Conservation (phyloP, 92 coral and sea anemone genomes). For the Scolanthus callimorphus region DNA sequence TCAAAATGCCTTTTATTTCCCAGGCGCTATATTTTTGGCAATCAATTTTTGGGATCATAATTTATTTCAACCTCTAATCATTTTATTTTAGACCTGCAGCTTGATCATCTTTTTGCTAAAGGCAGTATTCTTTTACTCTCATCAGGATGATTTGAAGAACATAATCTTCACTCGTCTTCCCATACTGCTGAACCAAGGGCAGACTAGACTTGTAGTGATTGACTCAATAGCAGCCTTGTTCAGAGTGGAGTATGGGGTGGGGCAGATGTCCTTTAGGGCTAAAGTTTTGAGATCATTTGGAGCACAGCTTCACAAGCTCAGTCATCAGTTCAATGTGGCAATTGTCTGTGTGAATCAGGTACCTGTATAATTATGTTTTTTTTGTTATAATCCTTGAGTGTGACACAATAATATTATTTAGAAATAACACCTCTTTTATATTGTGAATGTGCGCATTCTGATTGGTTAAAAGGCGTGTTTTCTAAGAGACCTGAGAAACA, state of each 20-base stretch:
- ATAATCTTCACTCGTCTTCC: constrained; percentile 75
- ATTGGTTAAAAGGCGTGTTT: too few relatives aligned
- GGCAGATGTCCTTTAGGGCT: constrained; percentile 73
- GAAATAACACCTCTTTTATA: too few relatives aligned
- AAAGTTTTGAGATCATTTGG: constrained; percentile 86
- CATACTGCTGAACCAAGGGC: constrained; percentile 50
- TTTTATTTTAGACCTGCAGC: too few relatives aligned
- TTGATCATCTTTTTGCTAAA: too few relatives aligned
- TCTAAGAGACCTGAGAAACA: too few relatives aligned
- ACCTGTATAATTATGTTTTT: background rate
- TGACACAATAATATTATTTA: too few relatives aligned
- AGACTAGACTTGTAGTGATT: constrained; percentile 67
- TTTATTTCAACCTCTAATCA: too few relatives aligned
- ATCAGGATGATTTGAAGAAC: constrained; percentile 64
- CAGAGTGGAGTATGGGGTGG: constrained; percentile 77
- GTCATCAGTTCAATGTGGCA: constrained; percentile 54
- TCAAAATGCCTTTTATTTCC: too few relatives aligned
- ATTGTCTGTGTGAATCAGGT: constrained; percentile 97
- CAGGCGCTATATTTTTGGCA: too few relatives aligned
- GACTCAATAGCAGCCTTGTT: constrained; percentile 93
- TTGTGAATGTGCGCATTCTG: too few relatives aligned
- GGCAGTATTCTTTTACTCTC: background rate
- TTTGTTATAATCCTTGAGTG: too few relatives aligned
- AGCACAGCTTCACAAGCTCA: constrained; percentile 73
- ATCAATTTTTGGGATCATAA: too few relatives aligned